Conservation (phyloP, 2,888 invertebrate genomes). For the Folsomia candida region DNA sequence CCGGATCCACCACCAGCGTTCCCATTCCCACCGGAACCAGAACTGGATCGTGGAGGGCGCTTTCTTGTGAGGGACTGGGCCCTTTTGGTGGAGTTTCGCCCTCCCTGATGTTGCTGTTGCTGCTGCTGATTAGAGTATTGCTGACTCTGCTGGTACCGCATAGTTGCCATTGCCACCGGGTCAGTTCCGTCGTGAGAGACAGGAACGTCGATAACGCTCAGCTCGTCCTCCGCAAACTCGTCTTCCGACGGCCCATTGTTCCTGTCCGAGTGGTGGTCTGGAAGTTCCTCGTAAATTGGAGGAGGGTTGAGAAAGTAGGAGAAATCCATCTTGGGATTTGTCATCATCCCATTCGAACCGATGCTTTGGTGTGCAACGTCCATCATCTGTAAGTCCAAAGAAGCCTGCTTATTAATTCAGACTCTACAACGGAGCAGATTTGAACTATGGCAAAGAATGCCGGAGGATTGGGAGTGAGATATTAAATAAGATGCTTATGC, state of each 20-base stretch:
- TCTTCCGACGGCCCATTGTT: constrained; percentile 50
- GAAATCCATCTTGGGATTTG: constrained; percentile 50
- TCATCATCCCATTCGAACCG: constrained; percentile 42
- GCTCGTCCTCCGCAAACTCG: constrained; percentile 51
- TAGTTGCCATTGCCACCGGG: constrained; percentile 26
- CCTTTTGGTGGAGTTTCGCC: constrained; percentile 36
- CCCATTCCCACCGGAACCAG: constrained; percentile 24
- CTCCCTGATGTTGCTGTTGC: background rate
- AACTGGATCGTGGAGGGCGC: constrained; percentile 30
- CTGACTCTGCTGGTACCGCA: constrained; percentile 36
- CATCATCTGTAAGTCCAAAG: constrained; percentile 45
- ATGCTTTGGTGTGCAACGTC: constrained; percentile 49
- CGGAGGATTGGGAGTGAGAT: too few species aligned
- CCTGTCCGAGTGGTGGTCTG: constrained; percentile 47
- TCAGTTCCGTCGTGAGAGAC: constrained; percentile 43
- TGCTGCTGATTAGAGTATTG: background rate
- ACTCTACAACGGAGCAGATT: too few species aligned
- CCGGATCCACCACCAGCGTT: constrained; percentile 29
- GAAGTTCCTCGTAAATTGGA: constrained; percentile 50
- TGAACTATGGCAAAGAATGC: too few species aligned
- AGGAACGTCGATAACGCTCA: constrained; percentile 51
- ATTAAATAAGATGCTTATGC: too few species aligned
- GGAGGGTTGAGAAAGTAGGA: constrained; percentile 50
- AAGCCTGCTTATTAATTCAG: too few species aligned
- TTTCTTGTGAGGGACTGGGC: constrained; percentile 46